Evolutionary conservation across 2,797 vertebrate genomes (phyloP), one percentile per base, ranked within the genome.

Genomic region (Stomatorhinus walkeri): DNA sequence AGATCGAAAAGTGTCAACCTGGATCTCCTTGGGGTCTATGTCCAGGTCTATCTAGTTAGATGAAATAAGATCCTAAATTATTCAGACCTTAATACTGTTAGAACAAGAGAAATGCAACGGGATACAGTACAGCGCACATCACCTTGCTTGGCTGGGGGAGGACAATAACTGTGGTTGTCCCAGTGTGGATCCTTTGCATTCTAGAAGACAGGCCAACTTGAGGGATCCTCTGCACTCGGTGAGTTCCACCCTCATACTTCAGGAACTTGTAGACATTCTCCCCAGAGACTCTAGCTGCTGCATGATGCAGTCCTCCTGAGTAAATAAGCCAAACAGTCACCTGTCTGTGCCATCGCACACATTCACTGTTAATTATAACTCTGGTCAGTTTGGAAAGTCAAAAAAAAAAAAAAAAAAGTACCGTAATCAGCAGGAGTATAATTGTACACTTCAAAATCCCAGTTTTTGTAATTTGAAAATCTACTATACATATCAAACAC

Each of bases 101-200:
- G n/a, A 36, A 22, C 0, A 88, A 76, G 48, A 51, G 40, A 48
- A 24, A 52, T 19, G 40, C 3, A n/a, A 14, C 1, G 3, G 6
- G 9, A 19, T 46, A 19, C 7, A 79, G 7, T 0, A n/a, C 40
- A 16, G 72, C 0, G 2, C 2, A 3, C 40, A 43, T 32, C 94
- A 99, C 98, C 96, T 99, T 96, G 51, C 94, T 93, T 19, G 97
- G 95, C 88, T 98, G 97, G 61, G 97, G 97, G 46, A 99, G 96
- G 40, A 99, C 94, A 40, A 99, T 97, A 24, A 98, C 97, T 0
- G 96, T 96, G 96, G 97, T 97, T n/a, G 98, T 99, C 87, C 98
- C 98, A 0, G 98, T 99, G 94, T 99, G 98, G 92, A 99, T 98
- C 0, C 97, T 95, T 91, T 99, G 98, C 98, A 99, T 99, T 94